These are phyloP conservation scores for Serilophus lunatus DNA, from an alignment of 2,113 vertebrate species.

Conservation along the genomic window DNA sequence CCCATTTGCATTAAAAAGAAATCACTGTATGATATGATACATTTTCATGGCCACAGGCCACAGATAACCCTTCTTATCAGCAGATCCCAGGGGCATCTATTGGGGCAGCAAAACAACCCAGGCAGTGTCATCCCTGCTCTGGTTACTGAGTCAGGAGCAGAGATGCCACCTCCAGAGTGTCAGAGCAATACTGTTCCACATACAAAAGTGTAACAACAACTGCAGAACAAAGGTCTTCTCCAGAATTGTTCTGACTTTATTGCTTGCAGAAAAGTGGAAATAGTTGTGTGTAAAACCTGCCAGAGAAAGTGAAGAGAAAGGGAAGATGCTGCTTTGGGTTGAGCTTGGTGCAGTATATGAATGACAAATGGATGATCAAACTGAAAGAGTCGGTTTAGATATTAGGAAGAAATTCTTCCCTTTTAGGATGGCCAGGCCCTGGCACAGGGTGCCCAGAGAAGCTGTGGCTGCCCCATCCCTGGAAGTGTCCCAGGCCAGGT, in stretches of 20 bases:
- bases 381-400: neutral
- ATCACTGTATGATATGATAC: neutral
- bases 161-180: too few species aligned
- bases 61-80: neutral
- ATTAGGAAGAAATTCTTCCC: neutral
- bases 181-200: too few species aligned
- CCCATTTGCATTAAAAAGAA: neutral
- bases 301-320: neutral
- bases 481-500: fast-evolving
- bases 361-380: neutral
- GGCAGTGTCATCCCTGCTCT: too few species aligned
- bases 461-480: neutral
- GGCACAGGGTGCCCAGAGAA: neutral
- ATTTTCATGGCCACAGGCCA: neutral
- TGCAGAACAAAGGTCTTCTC: too few species aligned
- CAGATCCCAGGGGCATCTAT: neutral
- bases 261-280: too few species aligned
- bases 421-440: neutral
- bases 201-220: too few species aligned
- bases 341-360: neutral
- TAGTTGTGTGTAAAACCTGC: neutral
- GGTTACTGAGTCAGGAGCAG: too few species aligned
- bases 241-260: too few species aligned
- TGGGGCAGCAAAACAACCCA: neutral
- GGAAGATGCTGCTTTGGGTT: neutral